Percentiles rank a stretch among this genome's conserved stretches.
These are phyloP conservation scores for Barnardius zonarius DNA, from an alignment of 2,113 vertebrate genomes.

Conservation along the genomic window DNA sequence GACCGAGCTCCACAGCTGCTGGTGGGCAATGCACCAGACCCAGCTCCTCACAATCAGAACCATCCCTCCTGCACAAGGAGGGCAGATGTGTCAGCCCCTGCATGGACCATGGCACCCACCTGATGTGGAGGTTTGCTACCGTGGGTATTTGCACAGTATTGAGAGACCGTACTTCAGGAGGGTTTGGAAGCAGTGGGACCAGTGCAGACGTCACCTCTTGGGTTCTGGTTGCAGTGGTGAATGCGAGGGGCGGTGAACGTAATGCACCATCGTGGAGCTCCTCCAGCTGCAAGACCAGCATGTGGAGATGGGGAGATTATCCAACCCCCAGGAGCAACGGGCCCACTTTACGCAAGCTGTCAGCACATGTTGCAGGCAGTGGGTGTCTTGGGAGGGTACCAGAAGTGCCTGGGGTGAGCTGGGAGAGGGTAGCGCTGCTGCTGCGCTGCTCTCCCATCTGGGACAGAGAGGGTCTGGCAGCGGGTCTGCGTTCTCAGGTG, in stretches of 20 bases:
- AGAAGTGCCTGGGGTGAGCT: rapidly evolving
- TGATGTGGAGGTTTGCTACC: not conserved
- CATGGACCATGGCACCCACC: rapidly evolving
- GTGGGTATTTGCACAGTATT: not conserved
- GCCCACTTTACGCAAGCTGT: not conserved
- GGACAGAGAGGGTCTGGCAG: not conserved
- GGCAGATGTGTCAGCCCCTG: not conserved
- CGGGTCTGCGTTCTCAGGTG: rapidly evolving
- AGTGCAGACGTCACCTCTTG: rapidly evolving
- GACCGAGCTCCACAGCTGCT: not conserved
- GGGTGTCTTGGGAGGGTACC: not conserved
- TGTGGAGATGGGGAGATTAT: not conserved
- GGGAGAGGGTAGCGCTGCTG: not conserved
- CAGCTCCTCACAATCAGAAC: not conserved
- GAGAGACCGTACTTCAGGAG: not conserved
- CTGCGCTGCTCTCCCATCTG: rapidly evolving
- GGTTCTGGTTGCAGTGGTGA: not conserved
- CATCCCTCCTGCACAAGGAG: not conserved
- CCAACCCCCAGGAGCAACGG: not conserved
- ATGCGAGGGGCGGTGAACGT: no score
- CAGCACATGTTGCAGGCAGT: not conserved
- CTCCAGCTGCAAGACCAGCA: rapidly evolving
- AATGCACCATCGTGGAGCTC: rapidly evolving
- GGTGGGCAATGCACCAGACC: not conserved
- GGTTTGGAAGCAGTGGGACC: not conserved